Evolutionary conservation across 2,113 vertebrate species (phyloP), one percentile per base, ranked within the genome.

Genomic region (Chloebia gouldiae): DNA sequence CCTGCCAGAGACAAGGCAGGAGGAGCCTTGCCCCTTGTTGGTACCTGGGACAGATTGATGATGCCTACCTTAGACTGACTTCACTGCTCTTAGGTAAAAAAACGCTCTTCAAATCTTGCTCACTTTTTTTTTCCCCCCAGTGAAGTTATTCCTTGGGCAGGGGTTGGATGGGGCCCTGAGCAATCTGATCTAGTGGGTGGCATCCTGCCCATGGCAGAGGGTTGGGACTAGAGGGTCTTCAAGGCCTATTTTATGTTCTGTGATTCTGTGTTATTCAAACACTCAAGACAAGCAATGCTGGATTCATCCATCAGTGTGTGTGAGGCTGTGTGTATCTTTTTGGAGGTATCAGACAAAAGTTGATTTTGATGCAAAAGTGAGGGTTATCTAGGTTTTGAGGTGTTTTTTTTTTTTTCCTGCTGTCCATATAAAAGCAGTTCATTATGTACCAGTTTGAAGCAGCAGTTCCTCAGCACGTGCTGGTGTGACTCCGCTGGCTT

Each of bases 301-400:
- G 8, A 7, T 11, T 49, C 27, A 21, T 17, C 78, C 30, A 6
- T 12, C 45, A 11, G 6, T 30, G 45, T 7, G 0, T 10, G 4
- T 37, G 25, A 17, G 24, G 35, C 37, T 0, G 1, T 8, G 6
- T 4, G 0, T 5, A 6, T 11, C 13, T 35, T 66, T 59, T 45
- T 30, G 39, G 13, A 45, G 54, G 7, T 14, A 28, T 59, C 31
- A 51, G 75, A 9, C 66, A 25, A 4, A 16, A 11, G 23, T 8
- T 70, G n/a, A 33, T 54, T 73, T 88, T 72, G 50, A 40, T 59
- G 33, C 10, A 11, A 24, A 81, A 77, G 10, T n/a, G 35, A 75
- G 73, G 13, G 25, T 24, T 57, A 42, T 23, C 13, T 25, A 40
- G n/a, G 24, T 61, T 76, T 54, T 31, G 30, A 21, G 20, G 24